These are phyloP conservation scores for Danionella cerebrum DNA, from an alignment of 2,113 vertebrate genomes.

Conservation along the genomic window DNA sequence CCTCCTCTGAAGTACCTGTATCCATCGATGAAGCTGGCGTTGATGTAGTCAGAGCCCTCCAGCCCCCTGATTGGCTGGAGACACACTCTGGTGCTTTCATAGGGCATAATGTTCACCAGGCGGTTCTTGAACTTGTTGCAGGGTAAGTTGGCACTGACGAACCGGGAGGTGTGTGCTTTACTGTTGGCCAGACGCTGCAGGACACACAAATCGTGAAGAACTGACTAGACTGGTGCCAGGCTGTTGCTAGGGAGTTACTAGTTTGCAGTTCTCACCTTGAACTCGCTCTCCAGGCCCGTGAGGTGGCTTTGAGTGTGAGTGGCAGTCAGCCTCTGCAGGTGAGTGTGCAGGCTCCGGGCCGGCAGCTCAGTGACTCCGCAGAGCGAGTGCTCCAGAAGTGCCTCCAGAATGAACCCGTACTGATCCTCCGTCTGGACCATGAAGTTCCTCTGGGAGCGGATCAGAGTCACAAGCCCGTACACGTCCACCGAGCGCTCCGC, in stretches of 20 bases:
- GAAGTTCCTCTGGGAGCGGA: constrained; percentile 95
- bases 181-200: constrained; percentile 89
- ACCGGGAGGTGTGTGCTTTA: constrained; percentile 95
- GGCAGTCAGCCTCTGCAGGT: constrained; percentile 96
- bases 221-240: too few species aligned
- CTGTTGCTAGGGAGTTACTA: too few species aligned
- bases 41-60: constrained; percentile 95
- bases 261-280: constrained; percentile 71
- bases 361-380: constrained; percentile 95
- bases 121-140: constrained; percentile 99
- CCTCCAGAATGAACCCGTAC: constrained; percentile 97
- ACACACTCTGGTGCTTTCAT: constrained; percentile 91
- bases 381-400: constrained; percentile 90
- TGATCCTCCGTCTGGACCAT: constrained; percentile 99
- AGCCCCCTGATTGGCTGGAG: constrained; percentile 96
- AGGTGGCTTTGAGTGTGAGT: too few species aligned
- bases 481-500: constrained; percentile 93
- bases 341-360: constrained; percentile 85
- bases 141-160: constrained; percentile 95
- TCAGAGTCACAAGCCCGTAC: constrained; percentile 93
- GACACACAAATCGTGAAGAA: background rate
- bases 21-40: constrained; percentile 93
- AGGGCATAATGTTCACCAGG: constrained; percentile 98
- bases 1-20: constrained; percentile 70
- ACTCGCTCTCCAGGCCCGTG: constrained; percentile 89